phyloP scores from a whole-genome alignment of 2,797 vertebrate genomes.

The Rhodeus uyekii region DNA sequence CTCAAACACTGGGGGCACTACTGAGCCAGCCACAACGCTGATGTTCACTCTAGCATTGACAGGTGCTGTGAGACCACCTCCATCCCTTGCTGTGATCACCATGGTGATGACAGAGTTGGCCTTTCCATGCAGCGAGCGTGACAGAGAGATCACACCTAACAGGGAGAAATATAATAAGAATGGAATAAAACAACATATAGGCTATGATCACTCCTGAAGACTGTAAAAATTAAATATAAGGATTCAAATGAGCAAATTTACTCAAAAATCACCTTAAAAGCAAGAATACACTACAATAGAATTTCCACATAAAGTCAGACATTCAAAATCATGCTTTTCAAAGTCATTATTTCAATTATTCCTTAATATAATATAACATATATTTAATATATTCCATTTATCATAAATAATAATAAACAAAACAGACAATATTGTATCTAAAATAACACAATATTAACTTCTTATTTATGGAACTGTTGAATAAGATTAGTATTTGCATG shows the following conservation, averaged over 20 bases:
- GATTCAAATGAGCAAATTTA: neutral
- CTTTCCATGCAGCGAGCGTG: constrained; percentile 87
- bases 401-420: neutral
- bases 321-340: neutral
- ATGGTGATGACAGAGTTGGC: constrained; percentile 90
- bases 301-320: neutral
- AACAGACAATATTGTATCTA: neutral
- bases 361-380: neutral
- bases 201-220: neutral
- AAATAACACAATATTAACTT: too few relatives aligned
- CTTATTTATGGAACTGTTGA: too few relatives aligned
- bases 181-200: neutral
- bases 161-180: neutral
- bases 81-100: constrained; percentile 88
- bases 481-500: too few relatives aligned
- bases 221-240: neutral
- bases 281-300: neutral
- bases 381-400: neutral
- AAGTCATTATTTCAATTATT: neutral
- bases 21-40: constrained; percentile 89
- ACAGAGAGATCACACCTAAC: constrained; percentile 89
- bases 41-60: constrained; percentile 88
- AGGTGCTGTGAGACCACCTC: constrained; percentile 85
- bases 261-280: neutral
- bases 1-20: constrained; percentile 88